Base-by-base conservation (phyloP, 1,140 invertebrate species). In the Drosophila setifemur region DNA sequence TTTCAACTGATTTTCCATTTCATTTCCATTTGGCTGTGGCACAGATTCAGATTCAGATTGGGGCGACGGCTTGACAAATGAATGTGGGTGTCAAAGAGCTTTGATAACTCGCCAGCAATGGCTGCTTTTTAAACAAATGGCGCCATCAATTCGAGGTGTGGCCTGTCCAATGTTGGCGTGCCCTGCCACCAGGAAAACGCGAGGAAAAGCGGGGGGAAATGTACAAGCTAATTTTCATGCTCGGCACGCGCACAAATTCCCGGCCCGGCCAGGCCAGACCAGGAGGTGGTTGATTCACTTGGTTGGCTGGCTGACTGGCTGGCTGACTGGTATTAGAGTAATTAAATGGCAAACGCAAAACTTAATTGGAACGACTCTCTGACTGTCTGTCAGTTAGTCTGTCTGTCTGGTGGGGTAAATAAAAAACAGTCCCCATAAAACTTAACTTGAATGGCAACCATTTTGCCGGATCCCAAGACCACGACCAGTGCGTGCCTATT, bases 191-290 rank as follows among this genome's bases (percentile, higher is more conserved):
- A 7, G 7, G 50, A 26, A 25, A 37, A 26, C 1, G 11, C 11
- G 6, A 37, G 8, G 18, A 19, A 35, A 37, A 11, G n/a, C 18
- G 14, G 42, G 47, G 12, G 37, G 14, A 52, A 74, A 81, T 68
- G 60, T 68, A 82, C 77, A 73, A 82, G 68, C 81, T 86, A 86
- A 86, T 86, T 86, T 86, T 66, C 75, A 86, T 86, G 81, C 81
- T 61, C 47, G 72, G 81, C 81, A 86, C 81, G 81, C 75, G 75
- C 76, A 86, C 78, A 74, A 79, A 79, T 70, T 67, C 42, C 57
- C 6, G 28, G 37, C 43, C 28, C 40, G 40, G 28, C n/a, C n/a
- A n/a, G n/a, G n/a, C n/a, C n/a, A n/a, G n/a, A n/a, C 53, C 35
- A 61, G 47, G 53, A 68, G 72, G 72, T 70, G 72, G 72, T 63